Evolutionary conservation across 2,888 invertebrate genomes (phyloP).

Genomic region (Eumerus sabulonum): DNA sequence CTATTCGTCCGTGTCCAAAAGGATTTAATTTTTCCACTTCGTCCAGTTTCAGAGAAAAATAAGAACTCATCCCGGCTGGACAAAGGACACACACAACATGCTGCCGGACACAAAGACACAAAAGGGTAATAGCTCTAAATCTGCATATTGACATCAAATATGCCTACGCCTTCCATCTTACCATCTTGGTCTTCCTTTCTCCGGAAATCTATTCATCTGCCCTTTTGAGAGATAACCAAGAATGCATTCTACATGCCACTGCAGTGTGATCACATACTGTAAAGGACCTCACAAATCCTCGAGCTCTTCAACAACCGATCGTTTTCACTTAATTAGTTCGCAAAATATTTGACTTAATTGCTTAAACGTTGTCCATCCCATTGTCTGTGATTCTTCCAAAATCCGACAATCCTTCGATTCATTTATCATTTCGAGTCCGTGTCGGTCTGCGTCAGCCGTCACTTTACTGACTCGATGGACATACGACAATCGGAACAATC

Average conservation of each 20-base stretch:
- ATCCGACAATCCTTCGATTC: constrained; percentile 46
- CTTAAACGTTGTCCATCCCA: constrained; percentile 56
- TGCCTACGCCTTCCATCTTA: constrained; percentile 42
- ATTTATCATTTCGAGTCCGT: constrained; percentile 38
- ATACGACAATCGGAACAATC: constrained; percentile 40
- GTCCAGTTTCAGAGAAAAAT: constrained; percentile 3
- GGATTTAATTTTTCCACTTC: constrained; percentile 35
- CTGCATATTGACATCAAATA: constrained; percentile 67
- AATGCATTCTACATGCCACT: constrained; percentile 10
- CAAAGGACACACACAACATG: constrained; percentile 44
- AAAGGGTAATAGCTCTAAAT: constrained; percentile 69
- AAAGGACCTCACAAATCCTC: constrained; percentile 19
- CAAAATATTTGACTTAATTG: constrained; percentile 68
- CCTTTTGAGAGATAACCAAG: constrained; percentile 6
- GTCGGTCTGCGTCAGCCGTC: not conserved
- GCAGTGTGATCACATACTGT: constrained; percentile 8
- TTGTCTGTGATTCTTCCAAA: constrained; percentile 53
- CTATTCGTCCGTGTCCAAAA: constrained; percentile 59
- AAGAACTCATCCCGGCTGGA: constrained; percentile 12
- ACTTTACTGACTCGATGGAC: no score
- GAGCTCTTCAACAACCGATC: constrained; percentile 16
- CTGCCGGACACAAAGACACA: constrained; percentile 34
- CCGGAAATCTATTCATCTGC: constrained; percentile 51
- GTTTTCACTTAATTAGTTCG: constrained; percentile 60
- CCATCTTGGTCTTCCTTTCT: constrained; percentile 2